Evolutionary conservation across 2,797 vertebrate species (phyloP).

Genomic region (Psittacula derbiana): DNA sequence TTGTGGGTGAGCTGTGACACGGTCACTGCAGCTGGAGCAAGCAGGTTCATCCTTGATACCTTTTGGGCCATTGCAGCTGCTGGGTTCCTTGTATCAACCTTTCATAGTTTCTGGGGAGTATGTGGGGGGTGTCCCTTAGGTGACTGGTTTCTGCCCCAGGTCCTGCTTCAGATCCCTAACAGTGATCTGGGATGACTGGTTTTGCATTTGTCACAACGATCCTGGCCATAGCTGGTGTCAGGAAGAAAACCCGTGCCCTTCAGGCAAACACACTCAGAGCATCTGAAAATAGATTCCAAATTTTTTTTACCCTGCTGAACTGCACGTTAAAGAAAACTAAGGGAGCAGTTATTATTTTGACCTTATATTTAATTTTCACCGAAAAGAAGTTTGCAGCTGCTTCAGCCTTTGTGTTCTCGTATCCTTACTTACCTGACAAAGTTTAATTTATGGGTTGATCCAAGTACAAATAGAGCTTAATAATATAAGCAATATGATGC

Average conservation of each 20-base stretch:
- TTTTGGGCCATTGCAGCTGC: neutral
- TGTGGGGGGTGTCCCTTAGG: neutral
- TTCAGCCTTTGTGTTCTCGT: constrained; percentile 2
- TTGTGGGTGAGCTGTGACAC: rapidly evolving
- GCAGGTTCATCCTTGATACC: neutral
- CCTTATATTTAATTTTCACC: neutral
- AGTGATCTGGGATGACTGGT: neutral
- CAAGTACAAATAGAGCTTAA: constrained; percentile 22
- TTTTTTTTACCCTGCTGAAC: neutral
- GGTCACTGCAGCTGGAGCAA: neutral
- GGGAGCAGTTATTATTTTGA: constrained; percentile 2
- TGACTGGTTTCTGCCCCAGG: neutral
- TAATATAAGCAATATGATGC: constrained; percentile 26
- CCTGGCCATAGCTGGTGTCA: neutral
- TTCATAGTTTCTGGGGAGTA: neutral
- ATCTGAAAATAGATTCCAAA: neutral
- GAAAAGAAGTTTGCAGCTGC: constrained; percentile 9
- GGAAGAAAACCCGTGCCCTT: neutral
- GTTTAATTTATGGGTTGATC: constrained; percentile 23
- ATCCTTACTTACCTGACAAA: constrained; percentile 20
- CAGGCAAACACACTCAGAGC: neutral
- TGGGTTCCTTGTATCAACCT: neutral
- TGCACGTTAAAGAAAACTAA: neutral
- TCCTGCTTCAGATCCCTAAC: neutral
- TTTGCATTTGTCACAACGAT: neutral